phyloP scores from a whole-genome alignment of 2,797 vertebrate genomes.

The Enteromius treurensis region DNA sequence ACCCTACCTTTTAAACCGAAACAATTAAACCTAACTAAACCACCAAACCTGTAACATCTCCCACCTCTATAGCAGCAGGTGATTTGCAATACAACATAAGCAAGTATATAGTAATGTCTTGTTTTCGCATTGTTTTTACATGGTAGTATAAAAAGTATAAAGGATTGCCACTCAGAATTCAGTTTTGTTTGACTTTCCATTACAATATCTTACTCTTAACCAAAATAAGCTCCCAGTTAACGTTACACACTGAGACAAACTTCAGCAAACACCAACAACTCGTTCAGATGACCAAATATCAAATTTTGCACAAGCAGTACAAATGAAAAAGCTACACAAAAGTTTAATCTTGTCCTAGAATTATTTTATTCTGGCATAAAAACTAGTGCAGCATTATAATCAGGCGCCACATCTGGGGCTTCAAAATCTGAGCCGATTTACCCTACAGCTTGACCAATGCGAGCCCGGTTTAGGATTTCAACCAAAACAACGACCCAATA shows the following conservation, averaged over 20 bases:
- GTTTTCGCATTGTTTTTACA: no score
- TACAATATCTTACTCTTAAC: not conserved
- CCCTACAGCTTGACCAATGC: not conserved
- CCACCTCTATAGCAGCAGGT: no score
- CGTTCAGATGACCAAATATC: not conserved
- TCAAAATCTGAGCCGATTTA: not conserved
- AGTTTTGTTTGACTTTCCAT: not conserved
- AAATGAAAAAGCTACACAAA: not conserved
- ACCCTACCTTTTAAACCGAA: not conserved
- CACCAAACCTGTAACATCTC: not conserved
- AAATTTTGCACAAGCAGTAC: not conserved
- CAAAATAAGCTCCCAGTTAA: not conserved
- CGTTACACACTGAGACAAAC: not conserved
- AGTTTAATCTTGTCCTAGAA: not conserved
- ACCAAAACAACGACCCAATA: not conserved
- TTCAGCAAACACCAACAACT: not conserved
- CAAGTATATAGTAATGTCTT: no score
- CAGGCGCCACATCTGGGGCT: slow-evolving; percentile 34
- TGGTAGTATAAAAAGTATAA: no score
- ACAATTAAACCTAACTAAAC: not conserved
- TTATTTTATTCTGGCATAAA: not conserved
- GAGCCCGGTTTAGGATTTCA: not conserved
- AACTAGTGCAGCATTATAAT: slow-evolving; percentile 1
- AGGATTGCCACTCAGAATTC: not conserved
- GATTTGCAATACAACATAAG: not conserved